Conservation (phyloP, 2,797 vertebrate genomes). For the Phrynocephalus guinanensis region DNA sequence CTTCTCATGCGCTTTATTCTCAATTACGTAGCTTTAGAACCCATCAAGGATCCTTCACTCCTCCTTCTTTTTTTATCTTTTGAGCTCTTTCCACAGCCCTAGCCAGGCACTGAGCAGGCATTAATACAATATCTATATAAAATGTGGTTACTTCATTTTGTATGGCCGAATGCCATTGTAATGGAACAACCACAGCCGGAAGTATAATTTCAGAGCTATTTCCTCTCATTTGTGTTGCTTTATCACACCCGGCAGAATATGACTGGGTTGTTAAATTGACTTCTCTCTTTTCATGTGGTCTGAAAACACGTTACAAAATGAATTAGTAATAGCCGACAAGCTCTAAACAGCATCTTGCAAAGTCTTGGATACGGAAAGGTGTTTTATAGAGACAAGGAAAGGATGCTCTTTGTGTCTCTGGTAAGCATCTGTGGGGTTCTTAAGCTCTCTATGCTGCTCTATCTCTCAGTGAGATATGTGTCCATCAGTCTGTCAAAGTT, state of each 20-base stretch:
- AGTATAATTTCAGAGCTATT: slow-evolving; percentile 16
- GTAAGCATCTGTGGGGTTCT: not conserved
- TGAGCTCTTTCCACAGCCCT: not conserved
- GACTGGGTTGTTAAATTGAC: slow-evolving; percentile 25
- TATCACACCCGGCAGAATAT: slow-evolving; percentile 31
- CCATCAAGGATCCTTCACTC: not conserved
- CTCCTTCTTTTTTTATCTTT: not conserved
- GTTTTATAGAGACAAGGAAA: slow-evolving; percentile 19
- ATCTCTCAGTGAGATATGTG: not conserved
- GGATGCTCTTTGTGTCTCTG: slow-evolving; percentile 9
- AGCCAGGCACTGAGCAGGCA: not conserved
- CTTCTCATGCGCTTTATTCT: slow-evolving; percentile 24
- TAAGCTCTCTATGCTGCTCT: slow-evolving; percentile 4
- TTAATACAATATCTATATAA: slow-evolving; percentile 16
- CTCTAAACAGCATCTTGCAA: slow-evolving; percentile 22
- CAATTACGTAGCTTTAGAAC: slow-evolving; percentile 5
- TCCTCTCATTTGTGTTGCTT: slow-evolving; percentile 16
- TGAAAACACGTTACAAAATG: slow-evolving; percentile 44
- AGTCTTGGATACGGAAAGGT: slow-evolving; percentile 18
- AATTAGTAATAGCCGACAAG: slow-evolving; percentile 36
- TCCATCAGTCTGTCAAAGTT: slow-evolving; percentile 36
- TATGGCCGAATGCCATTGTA: slow-evolving; percentile 18
- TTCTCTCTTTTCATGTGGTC: slow-evolving; percentile 23
- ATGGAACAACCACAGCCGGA: slow-evolving; percentile 12
- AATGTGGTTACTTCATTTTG: slow-evolving; percentile 19